A percentile compares a stretch with the other conserved stretches of the same genome.
phyloP scores from a whole-genome alignment of 2,797 vertebrate species.

The Merluccius polli region DNA sequence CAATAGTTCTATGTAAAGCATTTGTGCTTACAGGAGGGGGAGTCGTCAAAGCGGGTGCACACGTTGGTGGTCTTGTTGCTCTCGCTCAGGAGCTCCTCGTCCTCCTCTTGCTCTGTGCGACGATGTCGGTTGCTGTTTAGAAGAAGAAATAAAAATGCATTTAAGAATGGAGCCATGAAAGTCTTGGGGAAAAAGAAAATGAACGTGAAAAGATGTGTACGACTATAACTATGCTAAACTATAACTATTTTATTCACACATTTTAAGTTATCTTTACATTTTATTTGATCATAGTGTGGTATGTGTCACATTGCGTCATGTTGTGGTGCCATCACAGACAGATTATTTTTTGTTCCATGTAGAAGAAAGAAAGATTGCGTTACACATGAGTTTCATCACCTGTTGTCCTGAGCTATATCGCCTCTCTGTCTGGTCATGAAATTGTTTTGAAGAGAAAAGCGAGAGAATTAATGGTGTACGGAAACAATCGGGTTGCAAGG shows the following conservation, averaged over 20 bases:
- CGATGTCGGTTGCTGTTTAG: conserved; percentile 87
- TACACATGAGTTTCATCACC: neutral
- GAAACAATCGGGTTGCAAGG: conserved; percentile 3
- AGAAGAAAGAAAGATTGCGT: conserved; percentile 2
- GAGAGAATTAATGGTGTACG: conserved; percentile 3
- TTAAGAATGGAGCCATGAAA: neutral
- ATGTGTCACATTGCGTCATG: conserved; percentile 1
- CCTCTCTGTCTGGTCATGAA: conserved; percentile 5
- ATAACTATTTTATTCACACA: neutral
- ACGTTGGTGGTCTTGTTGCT: conserved; percentile 93
- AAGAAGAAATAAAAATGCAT: neutral
- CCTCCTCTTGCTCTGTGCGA: conserved; percentile 96
- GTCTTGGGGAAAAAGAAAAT: conserved; percentile 2
- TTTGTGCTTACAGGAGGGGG: conserved; percentile 86
- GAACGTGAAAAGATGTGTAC: neutral
- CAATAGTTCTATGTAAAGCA: neutral
- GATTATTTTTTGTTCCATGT: conserved; percentile 6
- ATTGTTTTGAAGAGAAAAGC: conserved; percentile 4
- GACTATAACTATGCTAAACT: neutral
- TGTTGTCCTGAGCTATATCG: neutral
- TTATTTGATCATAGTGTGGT: neutral
- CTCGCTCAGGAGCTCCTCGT: conserved; percentile 93
- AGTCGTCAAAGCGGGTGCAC: conserved; percentile 95
- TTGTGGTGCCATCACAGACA: conserved; percentile 3
- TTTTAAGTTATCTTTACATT: neutral